These are phyloP conservation scores for Polypterus senegalus DNA, from an alignment of 2,113 vertebrate species.

Conservation along the genomic window DNA sequence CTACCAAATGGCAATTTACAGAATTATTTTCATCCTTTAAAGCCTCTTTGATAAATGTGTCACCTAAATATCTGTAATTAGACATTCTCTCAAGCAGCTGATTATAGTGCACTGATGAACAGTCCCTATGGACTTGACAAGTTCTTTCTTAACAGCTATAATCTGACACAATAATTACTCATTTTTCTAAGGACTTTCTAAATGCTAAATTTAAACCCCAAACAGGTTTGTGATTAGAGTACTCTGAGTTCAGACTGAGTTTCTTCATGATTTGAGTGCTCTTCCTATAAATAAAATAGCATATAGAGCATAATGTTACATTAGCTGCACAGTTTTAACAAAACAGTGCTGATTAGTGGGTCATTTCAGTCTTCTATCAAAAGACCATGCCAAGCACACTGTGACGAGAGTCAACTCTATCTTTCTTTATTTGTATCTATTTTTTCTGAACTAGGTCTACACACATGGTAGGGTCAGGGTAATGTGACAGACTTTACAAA, in stretches of 20 bases:
- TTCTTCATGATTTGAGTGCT: not conserved
- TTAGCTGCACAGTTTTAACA: too few relatives aligned
- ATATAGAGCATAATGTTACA: not conserved
- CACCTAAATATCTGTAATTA: slow-evolving; percentile 26
- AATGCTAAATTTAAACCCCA: slow-evolving; percentile 7
- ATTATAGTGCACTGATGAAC: slow-evolving; percentile 17
- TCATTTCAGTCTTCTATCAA: too few relatives aligned
- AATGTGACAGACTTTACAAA: too few relatives aligned
- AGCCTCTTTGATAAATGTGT: slow-evolving; percentile 12
- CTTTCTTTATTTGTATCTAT: too few relatives aligned
- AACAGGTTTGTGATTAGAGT: not conserved
- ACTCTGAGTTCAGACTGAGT: not conserved
- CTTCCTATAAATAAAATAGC: not conserved
- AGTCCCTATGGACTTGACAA: slow-evolving; percentile 11
- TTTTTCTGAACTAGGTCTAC: too few relatives aligned
- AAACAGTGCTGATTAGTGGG: too few relatives aligned
- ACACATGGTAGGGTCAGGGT: too few relatives aligned
- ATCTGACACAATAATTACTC: slow-evolving; percentile 17
- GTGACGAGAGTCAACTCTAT: too few relatives aligned
- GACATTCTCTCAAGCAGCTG: slow-evolving; percentile 14
- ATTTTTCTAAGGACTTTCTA: slow-evolving; percentile 9
- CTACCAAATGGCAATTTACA: not conserved
- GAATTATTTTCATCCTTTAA: not conserved
- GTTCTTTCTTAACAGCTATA: slow-evolving; percentile 12
- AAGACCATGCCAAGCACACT: too few relatives aligned